A percentile compares a stretch with the other conserved stretches of the same genome.
These are phyloP conservation scores for Hydrozoanthus gracilis DNA, from an alignment of 92 coral and sea anemone species.

Conservation along the genomic window DNA sequence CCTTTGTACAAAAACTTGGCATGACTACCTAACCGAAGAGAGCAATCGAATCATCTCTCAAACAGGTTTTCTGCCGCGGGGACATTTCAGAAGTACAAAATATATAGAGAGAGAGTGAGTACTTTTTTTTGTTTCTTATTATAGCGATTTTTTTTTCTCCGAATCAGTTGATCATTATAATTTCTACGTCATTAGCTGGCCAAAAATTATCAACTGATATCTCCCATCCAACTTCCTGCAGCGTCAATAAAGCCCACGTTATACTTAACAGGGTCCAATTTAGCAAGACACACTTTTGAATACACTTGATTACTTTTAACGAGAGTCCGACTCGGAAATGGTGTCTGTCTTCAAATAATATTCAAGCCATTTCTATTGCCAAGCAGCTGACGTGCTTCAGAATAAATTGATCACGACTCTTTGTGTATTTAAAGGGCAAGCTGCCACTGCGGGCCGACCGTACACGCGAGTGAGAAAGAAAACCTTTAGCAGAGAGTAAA, in stretches of 20 bases:
- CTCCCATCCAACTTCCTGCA: background rate
- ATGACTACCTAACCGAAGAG: background rate
- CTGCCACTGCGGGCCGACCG: background rate
- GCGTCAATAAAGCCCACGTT: background rate
- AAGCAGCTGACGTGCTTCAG: slow-evolving; percentile 14
- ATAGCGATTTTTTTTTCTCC: background rate
- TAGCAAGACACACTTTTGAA: slow-evolving; percentile 12
- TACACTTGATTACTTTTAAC: background rate
- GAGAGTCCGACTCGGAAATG: slow-evolving; percentile 19
- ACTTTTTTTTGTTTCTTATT: background rate
- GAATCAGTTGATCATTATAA: slow-evolving; percentile 50
- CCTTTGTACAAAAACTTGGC: no score
- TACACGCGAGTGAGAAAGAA: background rate
- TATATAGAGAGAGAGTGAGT: background rate
- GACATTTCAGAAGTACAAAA: background rate
- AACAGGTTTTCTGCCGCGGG: background rate
- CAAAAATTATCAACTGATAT: slow-evolving; percentile 46
- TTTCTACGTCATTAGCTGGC: slow-evolving; percentile 52
- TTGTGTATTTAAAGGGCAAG: background rate
- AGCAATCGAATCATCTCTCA: no score
- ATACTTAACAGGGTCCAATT: slow-evolving; percentile 1
- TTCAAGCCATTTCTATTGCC: slow-evolving; percentile 9
- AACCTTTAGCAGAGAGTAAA: background rate
- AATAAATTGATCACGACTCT: slow-evolving; percentile 20
- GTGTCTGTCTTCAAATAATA: background rate